These are phyloP conservation scores for Erythrocebus patas DNA, from an alignment of 2,113 vertebrate species.

Conservation along the genomic window DNA sequence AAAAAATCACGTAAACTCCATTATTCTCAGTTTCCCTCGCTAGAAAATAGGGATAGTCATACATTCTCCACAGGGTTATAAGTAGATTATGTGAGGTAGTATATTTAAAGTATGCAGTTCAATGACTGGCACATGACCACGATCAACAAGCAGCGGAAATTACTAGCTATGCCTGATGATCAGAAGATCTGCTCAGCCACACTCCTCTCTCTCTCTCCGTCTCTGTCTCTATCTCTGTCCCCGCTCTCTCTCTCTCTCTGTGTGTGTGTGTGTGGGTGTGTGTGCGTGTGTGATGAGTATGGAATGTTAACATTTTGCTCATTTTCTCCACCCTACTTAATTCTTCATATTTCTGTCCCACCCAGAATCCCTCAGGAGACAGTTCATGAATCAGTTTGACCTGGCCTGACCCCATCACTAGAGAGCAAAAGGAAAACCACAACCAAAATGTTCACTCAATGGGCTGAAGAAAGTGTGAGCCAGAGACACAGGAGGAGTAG, in stretches of 20 bases:
- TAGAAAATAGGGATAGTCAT: not conserved
- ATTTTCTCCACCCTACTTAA: not conserved
- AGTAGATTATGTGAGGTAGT: not conserved
- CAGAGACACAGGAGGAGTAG: not conserved
- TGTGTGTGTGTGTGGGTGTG: not conserved
- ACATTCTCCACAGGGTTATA: not conserved
- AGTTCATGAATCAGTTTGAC: conserved; percentile 44
- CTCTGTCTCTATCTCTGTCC: not conserved
- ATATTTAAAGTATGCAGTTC: not conserved
- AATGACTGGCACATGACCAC: not conserved
- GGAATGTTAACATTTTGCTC: not conserved
- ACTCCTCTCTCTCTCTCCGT: too few species aligned
- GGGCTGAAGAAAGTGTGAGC: not conserved
- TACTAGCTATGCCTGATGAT: not conserved
- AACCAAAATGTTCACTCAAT: not conserved
- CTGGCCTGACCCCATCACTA: not conserved
- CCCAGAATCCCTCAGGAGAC: not conserved
- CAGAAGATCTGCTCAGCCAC: not conserved
- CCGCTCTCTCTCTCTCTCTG: not conserved
- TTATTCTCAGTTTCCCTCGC: not conserved
- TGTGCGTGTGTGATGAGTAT: not conserved
- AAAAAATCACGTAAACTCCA: not conserved
- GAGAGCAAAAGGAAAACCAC: not conserved
- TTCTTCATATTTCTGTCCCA: not conserved
- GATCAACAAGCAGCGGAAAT: not conserved